Conservation (phyloP, 2,113 vertebrate species). For the Labrus mixtus region DNA sequence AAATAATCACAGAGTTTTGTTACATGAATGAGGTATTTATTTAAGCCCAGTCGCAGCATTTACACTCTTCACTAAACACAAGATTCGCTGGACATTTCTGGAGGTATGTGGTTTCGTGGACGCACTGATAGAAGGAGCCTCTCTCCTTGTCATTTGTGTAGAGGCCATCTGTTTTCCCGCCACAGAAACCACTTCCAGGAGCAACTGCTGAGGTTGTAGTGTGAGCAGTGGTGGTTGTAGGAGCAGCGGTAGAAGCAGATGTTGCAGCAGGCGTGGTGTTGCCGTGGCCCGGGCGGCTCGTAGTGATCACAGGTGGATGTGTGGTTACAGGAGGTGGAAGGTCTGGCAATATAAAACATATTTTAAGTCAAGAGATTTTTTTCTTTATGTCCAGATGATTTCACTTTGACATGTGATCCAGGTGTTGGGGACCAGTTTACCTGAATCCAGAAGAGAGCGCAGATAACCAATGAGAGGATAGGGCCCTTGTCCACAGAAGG, state of each 20-base stretch:
- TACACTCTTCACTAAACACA: constrained; percentile 58
- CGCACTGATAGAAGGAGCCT: constrained; percentile 70
- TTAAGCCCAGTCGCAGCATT: constrained; percentile 71
- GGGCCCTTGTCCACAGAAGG: constrained; percentile 82
- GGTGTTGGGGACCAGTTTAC: constrained; percentile 42
- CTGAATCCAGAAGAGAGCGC: constrained; percentile 69
- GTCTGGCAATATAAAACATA: constrained; percentile 41
- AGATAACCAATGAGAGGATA: constrained; percentile 83
- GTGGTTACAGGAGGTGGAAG: constrained; percentile 28
- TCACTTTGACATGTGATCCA: neutral
- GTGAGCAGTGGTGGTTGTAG: neutral
- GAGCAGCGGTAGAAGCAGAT: neutral
- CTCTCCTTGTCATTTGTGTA: constrained; percentile 44
- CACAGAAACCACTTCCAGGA: constrained; percentile 62
- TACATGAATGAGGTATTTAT: constrained; percentile 16
- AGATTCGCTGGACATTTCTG: constrained; percentile 55
- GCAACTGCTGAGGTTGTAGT: neutral
- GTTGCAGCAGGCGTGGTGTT: neutral
- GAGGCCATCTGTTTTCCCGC: constrained; percentile 50
- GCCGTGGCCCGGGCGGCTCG: neutral
- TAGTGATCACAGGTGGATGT: neutral
- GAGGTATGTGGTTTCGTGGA: neutral
- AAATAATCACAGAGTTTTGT: neutral
- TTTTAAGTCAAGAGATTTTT: neutral
- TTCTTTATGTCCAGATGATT: neutral